Base-by-base conservation (phyloP, 2,888 invertebrate species). In the Hoplodrina ambigua region DNA sequence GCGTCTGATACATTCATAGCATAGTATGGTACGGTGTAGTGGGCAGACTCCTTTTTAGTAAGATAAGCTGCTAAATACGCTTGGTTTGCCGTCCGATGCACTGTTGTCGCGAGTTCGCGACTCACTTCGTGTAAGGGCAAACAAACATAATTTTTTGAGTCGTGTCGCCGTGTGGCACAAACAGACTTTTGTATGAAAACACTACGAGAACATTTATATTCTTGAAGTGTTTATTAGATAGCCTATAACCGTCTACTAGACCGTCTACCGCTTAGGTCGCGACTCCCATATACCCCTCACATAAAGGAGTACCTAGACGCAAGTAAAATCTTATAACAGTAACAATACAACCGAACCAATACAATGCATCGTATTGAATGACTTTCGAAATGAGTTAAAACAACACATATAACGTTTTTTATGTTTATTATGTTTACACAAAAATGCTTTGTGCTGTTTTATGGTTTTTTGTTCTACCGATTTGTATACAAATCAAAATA, bases 361-460 rank as follows among this genome's bases (percentile, higher is more conserved):
- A 90, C 88, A 89, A 88, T 86, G 88, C 90, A 92, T 86, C 86
- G 90, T 90, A 92, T 92, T 92, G 90, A 92, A 95, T 92, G 93
- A 91, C 92, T 94, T 90, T 93, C 90, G 92, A 95, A 95, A 95
- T 95, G 95, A 95, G 92, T 94, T 94, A 90, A 93, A 94, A 94
- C 93, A 95, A 95, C 96, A 95, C 93, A 91, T 93, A 94, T 94
- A 95, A 94, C 92, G 88, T 90, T 94, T 93, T 92, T 72, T 58
- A 94, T 89, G 94, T 93, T 91, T 93, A 93, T 94, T 95, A 92
- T 94, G 94, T 95, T 95, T 95, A 95, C 94, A 92, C 94, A 94
- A 95, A 94, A 94, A 94, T 95, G 94, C 95, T 95, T 95, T 95
- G 95, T 95, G 95, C 94, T 91, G 94, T 95, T 96, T 96, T 94